phyloP scores from a whole-genome alignment of 2,113 vertebrate genomes.

The Oncorhynchus masou region DNA sequence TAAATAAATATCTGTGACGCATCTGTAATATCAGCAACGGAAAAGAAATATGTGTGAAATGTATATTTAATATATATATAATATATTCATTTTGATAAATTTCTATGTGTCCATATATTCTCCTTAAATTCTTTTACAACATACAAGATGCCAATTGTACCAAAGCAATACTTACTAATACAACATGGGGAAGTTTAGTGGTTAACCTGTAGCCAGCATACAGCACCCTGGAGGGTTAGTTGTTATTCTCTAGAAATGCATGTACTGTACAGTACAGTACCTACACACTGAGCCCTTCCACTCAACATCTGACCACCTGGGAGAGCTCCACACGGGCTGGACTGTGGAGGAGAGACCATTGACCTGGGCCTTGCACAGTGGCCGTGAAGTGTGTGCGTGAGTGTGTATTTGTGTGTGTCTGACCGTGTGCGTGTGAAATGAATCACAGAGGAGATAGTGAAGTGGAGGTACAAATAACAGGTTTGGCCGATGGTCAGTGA shows the following conservation, averaged over 20 bases:
- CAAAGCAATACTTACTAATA: slow-evolving; percentile 68
- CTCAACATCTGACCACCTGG: slow-evolving; percentile 8
- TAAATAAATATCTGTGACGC: slow-evolving; percentile 75
- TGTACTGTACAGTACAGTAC: slow-evolving; percentile 38
- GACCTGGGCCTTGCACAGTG: slow-evolving; percentile 2
- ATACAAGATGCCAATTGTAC: slow-evolving; percentile 75
- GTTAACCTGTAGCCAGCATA: slow-evolving; percentile 42
- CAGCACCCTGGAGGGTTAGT: slow-evolving; percentile 33
- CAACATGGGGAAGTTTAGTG: slow-evolving; percentile 54
- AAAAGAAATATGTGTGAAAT: slow-evolving; percentile 67
- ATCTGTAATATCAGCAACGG: slow-evolving; percentile 56
- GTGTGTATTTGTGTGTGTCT: slow-evolving; percentile 18
- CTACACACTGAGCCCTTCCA: slow-evolving; percentile 33
- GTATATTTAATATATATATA: slow-evolving; percentile 69
- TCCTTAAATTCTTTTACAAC: slow-evolving; percentile 73
- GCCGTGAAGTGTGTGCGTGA: background rate
- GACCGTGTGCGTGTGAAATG: slow-evolving; percentile 11
- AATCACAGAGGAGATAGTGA: slow-evolving; percentile 4
- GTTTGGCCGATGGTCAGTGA: background rate
- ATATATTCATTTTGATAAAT: slow-evolving; percentile 72
- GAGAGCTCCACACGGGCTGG: slow-evolving; percentile 9
- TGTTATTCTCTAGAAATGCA: slow-evolving; percentile 39
- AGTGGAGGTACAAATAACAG: slow-evolving; percentile 19
- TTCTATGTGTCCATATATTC: slow-evolving; percentile 72
- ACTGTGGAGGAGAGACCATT: slow-evolving; percentile 31